phyloP scores from a whole-genome alignment of 2,888 invertebrate genomes.

The Drosophila quasianomalipes region DNA sequence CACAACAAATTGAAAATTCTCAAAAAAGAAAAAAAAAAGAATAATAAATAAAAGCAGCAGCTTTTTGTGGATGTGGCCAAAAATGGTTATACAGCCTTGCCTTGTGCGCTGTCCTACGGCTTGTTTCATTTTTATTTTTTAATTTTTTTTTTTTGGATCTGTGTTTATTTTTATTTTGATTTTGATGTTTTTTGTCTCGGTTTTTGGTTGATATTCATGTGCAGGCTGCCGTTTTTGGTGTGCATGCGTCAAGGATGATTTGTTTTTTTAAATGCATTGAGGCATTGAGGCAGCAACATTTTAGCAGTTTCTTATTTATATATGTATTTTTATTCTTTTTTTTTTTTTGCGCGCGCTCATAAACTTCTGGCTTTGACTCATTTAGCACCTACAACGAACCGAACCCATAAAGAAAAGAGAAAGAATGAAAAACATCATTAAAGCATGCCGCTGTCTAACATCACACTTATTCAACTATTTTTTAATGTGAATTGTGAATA shows the following conservation, averaged over 20 bases:
- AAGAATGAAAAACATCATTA: slow-evolving; percentile 2
- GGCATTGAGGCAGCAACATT: slow-evolving; percentile 29
- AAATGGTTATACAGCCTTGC: slow-evolving; percentile 75
- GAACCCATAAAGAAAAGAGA: not conserved
- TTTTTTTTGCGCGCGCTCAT: not conserved
- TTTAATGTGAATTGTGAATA: slow-evolving; percentile 26
- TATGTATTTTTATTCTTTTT: too few species aligned
- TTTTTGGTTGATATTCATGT: slow-evolving; percentile 20
- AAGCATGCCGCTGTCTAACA: slow-evolving; percentile 29
- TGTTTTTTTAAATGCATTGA: slow-evolving; percentile 55
- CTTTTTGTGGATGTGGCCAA: slow-evolving; percentile 63
- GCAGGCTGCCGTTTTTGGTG: slow-evolving; percentile 73
- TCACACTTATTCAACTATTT: slow-evolving; percentile 17
- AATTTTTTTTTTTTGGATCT: slow-evolving; percentile 18
- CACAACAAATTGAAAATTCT: slow-evolving; percentile 53
- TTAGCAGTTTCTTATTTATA: not conserved
- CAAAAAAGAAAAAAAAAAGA: slow-evolving; percentile 19
- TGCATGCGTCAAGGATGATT: slow-evolving; percentile 78
- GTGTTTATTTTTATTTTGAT: slow-evolving; percentile 34
- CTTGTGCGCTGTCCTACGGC: slow-evolving; percentile 73
- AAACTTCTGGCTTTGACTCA: slow-evolving; percentile 15
- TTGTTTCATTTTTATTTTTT: slow-evolving; percentile 49
- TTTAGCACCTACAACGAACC: slow-evolving; percentile 53
- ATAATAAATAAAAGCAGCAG: slow-evolving; percentile 2
- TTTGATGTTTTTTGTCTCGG: not conserved